Percentiles rank a stretch among this genome's conserved stretches.
Conservation (phyloP, 2,797 vertebrate genomes). For the Erpetoichthys calabaricus region DNA sequence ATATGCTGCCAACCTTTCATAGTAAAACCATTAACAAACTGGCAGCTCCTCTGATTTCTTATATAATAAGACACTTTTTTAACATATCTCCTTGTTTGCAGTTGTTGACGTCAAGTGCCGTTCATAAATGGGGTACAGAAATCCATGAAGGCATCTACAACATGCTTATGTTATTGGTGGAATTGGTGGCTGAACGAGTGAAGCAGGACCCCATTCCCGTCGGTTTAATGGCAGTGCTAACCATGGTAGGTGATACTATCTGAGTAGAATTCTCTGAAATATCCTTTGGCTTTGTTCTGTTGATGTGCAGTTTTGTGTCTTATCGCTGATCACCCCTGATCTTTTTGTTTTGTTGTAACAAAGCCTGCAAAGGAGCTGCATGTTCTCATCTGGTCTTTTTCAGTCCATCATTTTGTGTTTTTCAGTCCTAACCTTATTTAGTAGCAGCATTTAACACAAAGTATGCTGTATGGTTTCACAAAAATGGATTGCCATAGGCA, state of each 20-base stretch:
- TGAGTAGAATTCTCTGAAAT: background rate
- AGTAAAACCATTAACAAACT: too few relatives aligned
- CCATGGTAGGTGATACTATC: slow-evolving; percentile 62
- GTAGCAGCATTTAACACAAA: too few relatives aligned
- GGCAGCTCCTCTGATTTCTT: too few relatives aligned
- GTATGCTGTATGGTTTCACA: slow-evolving; percentile 2
- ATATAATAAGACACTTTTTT: too few relatives aligned
- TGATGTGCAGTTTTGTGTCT: background rate
- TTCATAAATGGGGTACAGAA: slow-evolving; percentile 97
- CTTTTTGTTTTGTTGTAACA: background rate
- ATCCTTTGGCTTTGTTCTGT: background rate
- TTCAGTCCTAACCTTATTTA: too few relatives aligned
- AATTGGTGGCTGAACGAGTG: slow-evolving; percentile 86
- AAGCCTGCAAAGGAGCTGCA: too few relatives aligned
- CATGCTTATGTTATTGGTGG: slow-evolving; percentile 94
- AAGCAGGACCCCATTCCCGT: slow-evolving; percentile 90
- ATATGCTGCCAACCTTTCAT: too few relatives aligned
- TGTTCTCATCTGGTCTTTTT: too few relatives aligned
- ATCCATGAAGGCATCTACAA: slow-evolving; percentile 98
- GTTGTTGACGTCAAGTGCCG: slow-evolving; percentile 91
- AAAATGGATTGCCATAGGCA: slow-evolving; percentile 21
- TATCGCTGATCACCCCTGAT: background rate
- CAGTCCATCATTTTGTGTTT: too few relatives aligned
- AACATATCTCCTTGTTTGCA: slow-evolving; percentile 26
- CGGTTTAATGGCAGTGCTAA: slow-evolving; percentile 79